A percentile compares a stretch with the other conserved stretches of the same genome.
phyloP scores from a whole-genome alignment of 1,140 invertebrate genomes.

The Drosophila bifasciata region DNA sequence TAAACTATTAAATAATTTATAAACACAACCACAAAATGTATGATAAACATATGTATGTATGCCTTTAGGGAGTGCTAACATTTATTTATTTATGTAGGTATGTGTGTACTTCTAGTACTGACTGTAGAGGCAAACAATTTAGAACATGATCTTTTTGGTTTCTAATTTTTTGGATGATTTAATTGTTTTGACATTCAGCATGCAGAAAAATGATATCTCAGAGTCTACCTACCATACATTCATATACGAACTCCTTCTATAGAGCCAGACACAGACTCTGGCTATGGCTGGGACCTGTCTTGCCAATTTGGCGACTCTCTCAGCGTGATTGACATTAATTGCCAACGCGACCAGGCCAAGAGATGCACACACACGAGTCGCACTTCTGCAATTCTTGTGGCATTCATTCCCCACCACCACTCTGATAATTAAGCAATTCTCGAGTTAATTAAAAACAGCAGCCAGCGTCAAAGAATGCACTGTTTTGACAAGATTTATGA shows the following conservation, averaged over 20 bases:
- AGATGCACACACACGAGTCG: constrained; percentile 41
- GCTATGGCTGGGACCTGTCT: constrained; percentile 6
- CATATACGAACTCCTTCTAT: constrained; percentile 24
- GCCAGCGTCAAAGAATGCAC: constrained; percentile 33
- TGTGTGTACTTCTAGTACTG: constrained; percentile 10
- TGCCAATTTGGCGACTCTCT: constrained; percentile 45
- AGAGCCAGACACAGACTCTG: constrained; percentile 3
- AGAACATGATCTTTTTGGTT: constrained; percentile 47
- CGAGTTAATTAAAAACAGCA: constrained; percentile 65
- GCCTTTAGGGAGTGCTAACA: constrained; percentile 7
- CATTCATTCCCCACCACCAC: constrained; percentile 33
- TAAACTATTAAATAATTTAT: constrained; percentile 25
- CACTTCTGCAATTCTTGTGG: constrained; percentile 42
- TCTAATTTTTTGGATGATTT: constrained; percentile 56
- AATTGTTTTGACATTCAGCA: constrained; percentile 74
- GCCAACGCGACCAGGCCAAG: constrained; percentile 54
- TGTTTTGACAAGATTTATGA: constrained; percentile 71
- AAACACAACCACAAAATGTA: constrained; percentile 4
- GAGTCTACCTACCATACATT: constrained; percentile 8
- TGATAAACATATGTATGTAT: constrained; percentile 14
- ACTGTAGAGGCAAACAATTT: constrained; percentile 6
- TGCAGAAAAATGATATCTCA: constrained; percentile 59
- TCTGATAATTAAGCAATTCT: constrained; percentile 61
- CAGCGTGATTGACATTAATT: constrained; percentile 74
- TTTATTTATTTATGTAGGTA: background rate